These are phyloP conservation scores for Lophius piscatorius DNA, from an alignment of 2,113 vertebrate genomes.

Conservation along the genomic window DNA sequence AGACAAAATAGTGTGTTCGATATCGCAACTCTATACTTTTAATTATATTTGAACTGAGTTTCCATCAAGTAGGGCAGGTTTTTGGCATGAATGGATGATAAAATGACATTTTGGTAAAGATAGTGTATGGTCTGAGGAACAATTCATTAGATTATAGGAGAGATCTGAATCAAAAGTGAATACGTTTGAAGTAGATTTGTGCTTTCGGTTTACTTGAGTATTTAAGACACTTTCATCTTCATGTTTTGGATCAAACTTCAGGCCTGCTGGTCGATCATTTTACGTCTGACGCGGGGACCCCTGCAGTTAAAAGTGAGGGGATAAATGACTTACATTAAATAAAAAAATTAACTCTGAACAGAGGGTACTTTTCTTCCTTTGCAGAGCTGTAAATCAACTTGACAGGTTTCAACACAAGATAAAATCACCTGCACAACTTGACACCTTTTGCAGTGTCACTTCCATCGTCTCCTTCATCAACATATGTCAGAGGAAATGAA, in stretches of 20 bases:
- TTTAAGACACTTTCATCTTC: no score
- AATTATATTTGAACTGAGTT: no score
- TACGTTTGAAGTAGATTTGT: no score
- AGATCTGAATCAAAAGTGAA: no score
- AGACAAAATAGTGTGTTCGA: no score
- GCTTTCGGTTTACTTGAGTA: no score
- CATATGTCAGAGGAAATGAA: conserved; percentile 60
- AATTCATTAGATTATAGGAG: no score
- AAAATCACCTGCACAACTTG: conserved; percentile 13
- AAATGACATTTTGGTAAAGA: no score
- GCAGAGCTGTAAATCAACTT: background rate
- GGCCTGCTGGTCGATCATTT: background rate
- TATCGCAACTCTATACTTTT: no score
- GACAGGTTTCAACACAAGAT: conserved; percentile 4
- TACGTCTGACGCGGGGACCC: background rate
- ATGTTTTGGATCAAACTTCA: background rate
- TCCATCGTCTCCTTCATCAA: conserved; percentile 19
- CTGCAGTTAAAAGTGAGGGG: background rate
- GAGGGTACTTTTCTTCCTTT: background rate
- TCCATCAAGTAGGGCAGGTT: no score
- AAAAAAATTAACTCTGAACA: background rate
- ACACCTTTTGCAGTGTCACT: conserved; percentile 40
- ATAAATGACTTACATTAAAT: background rate
- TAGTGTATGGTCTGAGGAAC: no score
- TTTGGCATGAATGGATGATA: no score